These are phyloP conservation scores for Sorex fumeus DNA, from an alignment of 2,113 vertebrate genomes.

Conservation along the genomic window DNA sequence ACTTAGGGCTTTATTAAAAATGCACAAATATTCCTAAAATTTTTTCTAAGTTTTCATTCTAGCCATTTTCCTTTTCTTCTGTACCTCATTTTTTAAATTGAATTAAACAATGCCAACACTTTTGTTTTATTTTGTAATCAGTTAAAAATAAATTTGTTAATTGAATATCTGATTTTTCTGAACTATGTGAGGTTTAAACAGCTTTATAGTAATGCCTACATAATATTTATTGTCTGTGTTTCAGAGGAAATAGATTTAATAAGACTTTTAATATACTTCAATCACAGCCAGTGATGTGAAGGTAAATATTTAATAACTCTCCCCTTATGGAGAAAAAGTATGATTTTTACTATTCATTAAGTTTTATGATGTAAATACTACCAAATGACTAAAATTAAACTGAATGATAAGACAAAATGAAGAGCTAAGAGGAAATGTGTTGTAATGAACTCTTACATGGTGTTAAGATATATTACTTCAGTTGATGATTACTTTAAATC, in stretches of 20 bases:
- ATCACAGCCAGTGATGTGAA: neutral
- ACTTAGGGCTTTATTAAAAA: neutral
- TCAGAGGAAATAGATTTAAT: neutral
- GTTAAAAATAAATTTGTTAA: neutral
- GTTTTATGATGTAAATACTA: neutral
- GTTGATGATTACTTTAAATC: neutral
- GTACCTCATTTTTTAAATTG: neutral
- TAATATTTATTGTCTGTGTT: neutral
- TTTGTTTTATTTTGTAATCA: neutral
- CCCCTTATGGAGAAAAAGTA: neutral
- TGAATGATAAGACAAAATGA: neutral
- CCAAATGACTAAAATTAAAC: rapidly evolving
- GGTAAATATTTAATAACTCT: slow-evolving; percentile 3
- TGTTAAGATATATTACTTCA: neutral
- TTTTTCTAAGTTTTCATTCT: slow-evolving; percentile 28
- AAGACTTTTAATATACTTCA: slow-evolving; percentile 21
- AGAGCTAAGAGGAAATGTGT: neutral
- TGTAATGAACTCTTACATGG: neutral
- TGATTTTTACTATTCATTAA: neutral
- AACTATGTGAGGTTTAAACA: neutral
- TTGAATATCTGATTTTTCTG: slow-evolving; percentile 30
- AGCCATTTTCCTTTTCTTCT: neutral
- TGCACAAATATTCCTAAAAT: neutral
- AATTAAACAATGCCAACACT: neutral
- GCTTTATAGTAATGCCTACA: neutral